A percentile compares a stretch with the other conserved stretches of the same genome.
These are phyloP conservation scores for Hirtodrosophila trivittata DNA, from an alignment of 2,888 invertebrate genomes.

Conservation along the genomic window DNA sequence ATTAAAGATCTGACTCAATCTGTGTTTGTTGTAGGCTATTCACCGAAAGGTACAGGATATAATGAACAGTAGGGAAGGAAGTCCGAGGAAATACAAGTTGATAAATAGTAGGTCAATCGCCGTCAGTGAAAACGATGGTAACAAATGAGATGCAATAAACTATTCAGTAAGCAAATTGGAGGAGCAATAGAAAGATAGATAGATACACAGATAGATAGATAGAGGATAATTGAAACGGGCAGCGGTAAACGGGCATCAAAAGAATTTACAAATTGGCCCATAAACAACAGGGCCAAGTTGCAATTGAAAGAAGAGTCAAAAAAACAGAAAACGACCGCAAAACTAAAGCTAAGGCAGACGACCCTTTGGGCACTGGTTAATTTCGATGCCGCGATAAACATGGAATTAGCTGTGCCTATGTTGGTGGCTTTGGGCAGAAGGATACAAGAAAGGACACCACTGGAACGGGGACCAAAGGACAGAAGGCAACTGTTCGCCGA, in stretches of 20 bases:
- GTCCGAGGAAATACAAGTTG: too few relatives aligned
- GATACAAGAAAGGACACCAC: conserved; percentile 20
- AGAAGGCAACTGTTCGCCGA: conserved; percentile 47
- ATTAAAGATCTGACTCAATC: too few relatives aligned
- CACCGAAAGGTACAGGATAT: too few relatives aligned
- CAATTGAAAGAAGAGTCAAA: conserved; percentile 33
- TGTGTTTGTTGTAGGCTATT: too few relatives aligned
- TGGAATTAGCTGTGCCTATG: conserved; percentile 40
- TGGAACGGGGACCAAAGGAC: conserved; percentile 22
- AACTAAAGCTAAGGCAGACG: conserved; percentile 60
- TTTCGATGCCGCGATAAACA: conserved; percentile 65
- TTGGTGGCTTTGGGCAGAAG: conserved; percentile 10
- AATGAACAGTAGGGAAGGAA: too few relatives aligned
- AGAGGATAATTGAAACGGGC: conserved; percentile 19
- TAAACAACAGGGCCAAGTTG: conserved; percentile 35
- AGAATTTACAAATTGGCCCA: conserved; percentile 57
- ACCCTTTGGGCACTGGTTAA: conserved; percentile 57
- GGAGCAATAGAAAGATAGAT: too few relatives aligned
- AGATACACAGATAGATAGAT: too few relatives aligned
- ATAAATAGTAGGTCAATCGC: too few relatives aligned
- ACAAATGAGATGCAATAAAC: too few relatives aligned
- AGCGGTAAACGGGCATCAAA: conserved; percentile 35
- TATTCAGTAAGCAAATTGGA: too few relatives aligned
- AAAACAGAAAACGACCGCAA: conserved; percentile 35
- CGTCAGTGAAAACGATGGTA: too few relatives aligned